These are phyloP conservation scores for Carassius carassius DNA, from an alignment of 2,113 vertebrate genomes.

Conservation along the genomic window DNA sequence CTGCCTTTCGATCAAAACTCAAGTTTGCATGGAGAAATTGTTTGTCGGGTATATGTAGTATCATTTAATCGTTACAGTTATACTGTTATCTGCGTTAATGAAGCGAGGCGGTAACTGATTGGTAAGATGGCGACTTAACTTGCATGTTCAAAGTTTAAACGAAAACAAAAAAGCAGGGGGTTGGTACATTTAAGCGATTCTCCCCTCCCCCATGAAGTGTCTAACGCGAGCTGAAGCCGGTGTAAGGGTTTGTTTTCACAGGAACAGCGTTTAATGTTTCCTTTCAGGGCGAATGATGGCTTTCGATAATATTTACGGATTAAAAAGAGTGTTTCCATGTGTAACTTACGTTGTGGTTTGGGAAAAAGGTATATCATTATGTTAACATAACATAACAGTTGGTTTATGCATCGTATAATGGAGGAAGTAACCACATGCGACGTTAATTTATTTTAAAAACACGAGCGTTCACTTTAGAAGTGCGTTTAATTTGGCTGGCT, in stretches of 20 bases:
- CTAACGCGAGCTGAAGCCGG: constrained; percentile 46
- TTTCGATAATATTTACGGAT: neutral
- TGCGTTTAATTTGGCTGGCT: neutral
- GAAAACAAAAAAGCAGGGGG: constrained; percentile 63
- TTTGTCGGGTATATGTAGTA: neutral
- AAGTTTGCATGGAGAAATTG: neutral
- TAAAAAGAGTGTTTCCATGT: neutral
- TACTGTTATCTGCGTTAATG: neutral
- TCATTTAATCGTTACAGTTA: neutral
- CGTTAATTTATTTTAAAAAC: neutral
- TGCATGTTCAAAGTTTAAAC: constrained; percentile 78
- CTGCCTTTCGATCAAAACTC: neutral
- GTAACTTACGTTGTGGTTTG: neutral
- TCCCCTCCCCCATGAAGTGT: constrained; percentile 65
- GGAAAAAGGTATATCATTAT: neutral
- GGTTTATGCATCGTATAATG: neutral
- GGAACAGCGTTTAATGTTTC: neutral
- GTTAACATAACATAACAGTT: neutral
- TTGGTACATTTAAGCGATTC: constrained; percentile 64
- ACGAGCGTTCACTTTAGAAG: neutral
- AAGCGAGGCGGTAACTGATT: neutral
- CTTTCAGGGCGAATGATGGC: neutral
- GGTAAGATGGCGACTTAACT: constrained; percentile 72
- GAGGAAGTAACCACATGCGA: too few species aligned
- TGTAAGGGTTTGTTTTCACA: constrained; percentile 40